Evolutionary conservation across 2,888 invertebrate species (phyloP), one percentile per base, ranked within the genome.

Genomic region (Nemotelus nigrinus): DNA sequence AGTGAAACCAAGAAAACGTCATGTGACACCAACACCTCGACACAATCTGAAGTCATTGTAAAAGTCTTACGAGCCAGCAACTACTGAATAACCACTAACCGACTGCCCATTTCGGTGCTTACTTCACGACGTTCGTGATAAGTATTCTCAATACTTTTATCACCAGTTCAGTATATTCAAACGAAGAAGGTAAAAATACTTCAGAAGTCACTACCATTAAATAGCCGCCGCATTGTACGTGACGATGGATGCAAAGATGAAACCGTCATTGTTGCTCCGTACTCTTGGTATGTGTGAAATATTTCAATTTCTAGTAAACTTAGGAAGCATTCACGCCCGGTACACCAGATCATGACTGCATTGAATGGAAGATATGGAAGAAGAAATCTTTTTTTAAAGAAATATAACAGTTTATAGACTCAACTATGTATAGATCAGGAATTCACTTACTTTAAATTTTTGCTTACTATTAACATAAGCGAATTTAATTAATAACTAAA

Each of bases 1-100:
- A 60, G 48, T 74, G 47, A 74, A 74, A 8, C 72, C 7, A 55
- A 60, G 44, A 10, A 58, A 74, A 74, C 76, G 76, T 76, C 76
- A 76, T 76, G 76, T 76, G 65, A 76, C 76, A 76, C 76, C 55
- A 64, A 76, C 45, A 76, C 76, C 45, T 6, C 43, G 39, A 50
- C 64, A 43, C 8, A 10, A 41, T 25, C 3, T 53, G 60, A 47
- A 74, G 10, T 58, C 60, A 48, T 39, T 68, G 44, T 41, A 44
- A 44, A 57, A 45, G 58, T 47, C 71, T 55, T 25, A n/a, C 8
- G 10, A 43, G 25, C 10, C 57, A 71, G 41, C 44, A 68, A 53
- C 53, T 53, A 43, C 67, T 41, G 7, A 63, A 43, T 63, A 65
- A 65, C 65, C 65, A 65, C 25, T 25, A 25, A 25, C 45, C 65